Base-by-base conservation (phyloP, 2,113 vertebrate species). In the Aepyceros melampus region DNA sequence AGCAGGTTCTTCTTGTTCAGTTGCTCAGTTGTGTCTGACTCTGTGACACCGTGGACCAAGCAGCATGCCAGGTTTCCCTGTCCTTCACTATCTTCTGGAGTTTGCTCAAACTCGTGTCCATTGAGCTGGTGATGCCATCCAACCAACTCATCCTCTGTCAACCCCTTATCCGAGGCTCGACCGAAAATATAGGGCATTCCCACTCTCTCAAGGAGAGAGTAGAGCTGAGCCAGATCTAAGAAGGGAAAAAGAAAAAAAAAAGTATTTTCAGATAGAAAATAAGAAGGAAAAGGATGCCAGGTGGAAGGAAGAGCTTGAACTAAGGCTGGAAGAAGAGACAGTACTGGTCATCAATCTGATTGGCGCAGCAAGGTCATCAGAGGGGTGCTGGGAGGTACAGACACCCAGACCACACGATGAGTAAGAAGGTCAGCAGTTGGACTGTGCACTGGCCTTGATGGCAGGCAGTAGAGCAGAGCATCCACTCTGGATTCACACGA, bases 161-260 rank as follows among this genome's bases (percentile, higher is more conserved):
- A 25, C 11, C 71, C 21, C 40, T 43, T 76, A 40, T 76, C 12
- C 3, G 19, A 67, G 47, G 25, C 33, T 33, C 67, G 55, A 51
- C 58, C 58, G 74, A 84, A 86, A 86, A 58, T 29, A 6, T 2
- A 84, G 43, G 9, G 13, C n/a, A 1, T 71, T 89, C 62, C 58
- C 64, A n/a, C n/a, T n/a, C n/a, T n/a, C n/a, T n/a, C n/a, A 2
- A 19, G 49, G 5, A 84, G 33, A 94, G 64, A 60, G 45, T 21
- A 84, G 36, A 97, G 53, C 84, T 88, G 58, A 96, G 60, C 15
- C 51, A 45, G 81, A 81, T 25, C 79, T 62, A 45, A 81, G 78
- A 55, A 45, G 45, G 15, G 3, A 56, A 64, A 33, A 78, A 78
- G 29, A 62, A 27, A 91, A 6, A 8, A 45, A 84, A 45, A 29